phyloP scores from a whole-genome alignment of 1,140 invertebrate genomes.

The Camponotus vicinus region DNA sequence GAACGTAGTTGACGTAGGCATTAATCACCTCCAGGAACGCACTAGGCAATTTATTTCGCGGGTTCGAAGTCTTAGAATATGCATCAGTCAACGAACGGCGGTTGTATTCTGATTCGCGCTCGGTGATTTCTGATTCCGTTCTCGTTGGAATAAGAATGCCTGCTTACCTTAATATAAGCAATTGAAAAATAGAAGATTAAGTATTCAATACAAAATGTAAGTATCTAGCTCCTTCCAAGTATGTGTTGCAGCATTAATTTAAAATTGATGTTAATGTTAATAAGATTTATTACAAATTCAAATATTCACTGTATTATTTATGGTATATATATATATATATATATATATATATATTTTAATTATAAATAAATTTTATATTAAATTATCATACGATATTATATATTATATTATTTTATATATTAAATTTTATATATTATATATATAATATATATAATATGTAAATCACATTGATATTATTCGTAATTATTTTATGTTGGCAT shows the following conservation, averaged over 20 bases:
- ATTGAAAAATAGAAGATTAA: background rate
- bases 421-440: background rate
- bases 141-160: background rate
- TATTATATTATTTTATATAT: background rate
- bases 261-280: background rate
- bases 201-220: background rate
- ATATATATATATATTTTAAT: background rate
- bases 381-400: background rate
- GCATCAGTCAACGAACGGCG: background rate
- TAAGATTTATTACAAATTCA: background rate
- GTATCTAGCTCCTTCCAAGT: background rate
- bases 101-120: background rate
- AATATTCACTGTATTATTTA: background rate
- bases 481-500: background rate
- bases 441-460: background rate
- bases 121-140: background rate
- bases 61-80: constrained; percentile 32
- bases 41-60: constrained; percentile 29
- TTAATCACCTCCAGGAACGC: constrained; percentile 65
- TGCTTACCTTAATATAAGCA: background rate
- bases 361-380: background rate
- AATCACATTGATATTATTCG: background rate
- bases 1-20: constrained; percentile 59
- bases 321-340: background rate
- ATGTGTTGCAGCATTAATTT: background rate